A percentile compares a stretch with the other conserved stretches of the same genome.
These are phyloP conservation scores for Neolamprologus ventralis DNA, from an alignment of 2,113 vertebrate species.

Conservation along the genomic window DNA sequence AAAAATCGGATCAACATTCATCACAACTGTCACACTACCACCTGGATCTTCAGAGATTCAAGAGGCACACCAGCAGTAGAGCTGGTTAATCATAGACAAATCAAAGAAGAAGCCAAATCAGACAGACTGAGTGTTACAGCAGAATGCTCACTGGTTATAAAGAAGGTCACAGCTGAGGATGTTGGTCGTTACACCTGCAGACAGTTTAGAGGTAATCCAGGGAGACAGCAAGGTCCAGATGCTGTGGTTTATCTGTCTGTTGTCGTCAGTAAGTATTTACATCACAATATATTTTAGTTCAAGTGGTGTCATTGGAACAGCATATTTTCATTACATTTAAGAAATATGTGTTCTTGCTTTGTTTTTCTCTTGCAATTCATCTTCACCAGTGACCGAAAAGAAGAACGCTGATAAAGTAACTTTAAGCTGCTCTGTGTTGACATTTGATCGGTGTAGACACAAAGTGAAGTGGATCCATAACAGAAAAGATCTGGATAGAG, in stretches of 20 bases:
- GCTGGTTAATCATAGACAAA: no score
- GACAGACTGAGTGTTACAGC: no score
- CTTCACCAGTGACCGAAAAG: neutral
- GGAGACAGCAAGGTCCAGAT: no score
- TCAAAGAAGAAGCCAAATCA: no score
- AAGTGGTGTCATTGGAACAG: neutral
- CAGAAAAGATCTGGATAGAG: neutral
- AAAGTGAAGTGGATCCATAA: neutral
- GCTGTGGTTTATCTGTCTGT: neutral
- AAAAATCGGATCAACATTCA: neutral
- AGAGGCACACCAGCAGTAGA: no score
- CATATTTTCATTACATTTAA: neutral
- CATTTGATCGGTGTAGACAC: fast-evolving
- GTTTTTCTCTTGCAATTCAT: neutral
- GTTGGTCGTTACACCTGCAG: no score
- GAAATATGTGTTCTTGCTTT: neutral
- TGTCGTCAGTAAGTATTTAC: neutral
- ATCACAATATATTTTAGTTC: neutral
- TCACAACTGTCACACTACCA: no score
- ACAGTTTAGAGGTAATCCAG: no score
- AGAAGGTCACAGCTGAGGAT: no score
- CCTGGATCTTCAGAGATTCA: no score
- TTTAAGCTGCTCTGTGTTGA: neutral
- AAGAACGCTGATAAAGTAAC: fast-evolving
- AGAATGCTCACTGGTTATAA: no score